These are phyloP conservation scores for Tetraneura akinire DNA, from an alignment of 1,140 invertebrate genomes.

Conservation along the genomic window DNA sequence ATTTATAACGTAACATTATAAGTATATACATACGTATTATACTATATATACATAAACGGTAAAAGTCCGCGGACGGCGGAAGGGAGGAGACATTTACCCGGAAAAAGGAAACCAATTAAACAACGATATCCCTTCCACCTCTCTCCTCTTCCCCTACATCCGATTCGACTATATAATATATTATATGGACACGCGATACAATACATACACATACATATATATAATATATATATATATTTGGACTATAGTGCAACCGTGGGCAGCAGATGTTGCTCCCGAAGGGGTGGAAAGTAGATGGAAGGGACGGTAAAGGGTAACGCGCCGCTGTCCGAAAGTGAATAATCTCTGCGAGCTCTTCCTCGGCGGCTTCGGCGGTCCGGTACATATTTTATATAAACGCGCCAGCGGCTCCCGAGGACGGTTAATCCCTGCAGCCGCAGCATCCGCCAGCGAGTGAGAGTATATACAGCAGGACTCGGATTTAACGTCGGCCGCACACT, in stretches of 20 bases:
- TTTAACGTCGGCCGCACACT: background rate
- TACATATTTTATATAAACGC: slow-evolving; percentile 4
- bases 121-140: too few species aligned
- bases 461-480: slow-evolving; percentile 22
- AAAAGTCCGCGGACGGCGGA: too few species aligned
- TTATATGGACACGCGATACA: background rate
- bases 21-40: too few species aligned
- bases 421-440: slow-evolving; percentile 27
- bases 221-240: background rate
- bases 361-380: background rate
- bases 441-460: background rate
- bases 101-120: slow-evolving; percentile 49
- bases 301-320: background rate
- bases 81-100: slow-evolving; percentile 30
- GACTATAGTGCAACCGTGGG: background rate
- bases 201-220: background rate
- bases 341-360: slow-evolving; percentile 20
- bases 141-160: too few species aligned
- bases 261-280: background rate
- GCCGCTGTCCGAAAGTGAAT: slow-evolving; percentile 38
- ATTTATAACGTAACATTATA: too few species aligned
- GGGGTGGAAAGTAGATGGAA: background rate
- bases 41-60: too few species aligned
- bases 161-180: too few species aligned
- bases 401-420: background rate